A percentile compares a stretch with the other conserved stretches of the same genome.
Evolutionary conservation across 2,797 vertebrate species (phyloP).

Genomic region (Hapalemur alaotrensis): DNA sequence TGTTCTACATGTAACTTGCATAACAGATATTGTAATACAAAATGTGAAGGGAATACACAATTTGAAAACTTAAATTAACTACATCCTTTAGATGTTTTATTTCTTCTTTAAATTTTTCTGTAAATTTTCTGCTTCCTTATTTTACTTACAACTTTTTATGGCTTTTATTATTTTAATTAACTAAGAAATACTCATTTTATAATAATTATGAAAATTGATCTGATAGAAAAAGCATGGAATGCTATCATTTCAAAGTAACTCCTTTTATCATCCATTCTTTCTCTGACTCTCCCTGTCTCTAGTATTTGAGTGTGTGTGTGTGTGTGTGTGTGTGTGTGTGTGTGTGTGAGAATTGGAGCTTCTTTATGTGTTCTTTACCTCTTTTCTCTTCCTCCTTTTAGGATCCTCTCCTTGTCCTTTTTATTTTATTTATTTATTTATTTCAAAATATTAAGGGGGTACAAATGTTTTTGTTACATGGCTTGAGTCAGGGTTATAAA

Average conservation of each 20-base stretch:
- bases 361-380: not conserved
- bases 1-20: not conserved
- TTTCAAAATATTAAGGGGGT: not conserved
- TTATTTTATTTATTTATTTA: not conserved
- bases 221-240: not conserved
- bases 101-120: not conserved
- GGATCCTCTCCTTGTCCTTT: not conserved
- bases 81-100: not conserved
- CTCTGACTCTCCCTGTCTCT: not conserved
- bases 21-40: not conserved
- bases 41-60: not conserved
- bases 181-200: not conserved
- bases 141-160: not conserved
- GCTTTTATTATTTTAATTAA: slow-evolving; percentile 21
- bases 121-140: not conserved
- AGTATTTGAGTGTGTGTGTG: not conserved
- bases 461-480: too few relatives aligned
- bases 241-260: not conserved
- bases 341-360: not conserved
- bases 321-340: too few relatives aligned
- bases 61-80: not conserved
- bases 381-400: not conserved
- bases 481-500: not conserved
- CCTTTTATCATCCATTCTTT: not conserved
- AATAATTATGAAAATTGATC: not conserved